Evolutionary conservation across 2,888 invertebrate genomes (phyloP).

Genomic region (Brenthis ino): DNA sequence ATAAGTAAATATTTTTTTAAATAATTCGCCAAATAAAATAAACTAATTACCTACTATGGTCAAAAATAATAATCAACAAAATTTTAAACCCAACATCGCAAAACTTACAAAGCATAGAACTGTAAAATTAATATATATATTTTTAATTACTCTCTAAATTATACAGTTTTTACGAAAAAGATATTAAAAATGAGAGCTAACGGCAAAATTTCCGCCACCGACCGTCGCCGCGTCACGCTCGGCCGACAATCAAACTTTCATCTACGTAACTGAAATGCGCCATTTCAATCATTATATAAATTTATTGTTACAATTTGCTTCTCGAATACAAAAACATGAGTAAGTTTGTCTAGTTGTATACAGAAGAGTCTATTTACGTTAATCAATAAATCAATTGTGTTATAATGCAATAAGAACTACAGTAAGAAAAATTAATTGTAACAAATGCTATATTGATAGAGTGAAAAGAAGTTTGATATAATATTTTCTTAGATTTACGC

Average conservation of each 20-base stretch:
- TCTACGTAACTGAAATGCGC: constrained; percentile 33
- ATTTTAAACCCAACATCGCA: too few species aligned
- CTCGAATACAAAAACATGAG: neutral
- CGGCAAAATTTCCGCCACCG: neutral
- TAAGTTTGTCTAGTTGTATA: neutral
- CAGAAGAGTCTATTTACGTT: too few species aligned
- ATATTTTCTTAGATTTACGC: too few species aligned
- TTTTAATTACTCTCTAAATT: neutral
- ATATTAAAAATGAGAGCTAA: constrained; percentile 9
- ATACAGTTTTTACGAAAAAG: neutral
- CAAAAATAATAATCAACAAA: too few species aligned
- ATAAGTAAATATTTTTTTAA: too few species aligned
- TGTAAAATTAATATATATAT: too few species aligned
- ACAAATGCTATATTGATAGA: neutral
- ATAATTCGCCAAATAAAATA: too few species aligned
- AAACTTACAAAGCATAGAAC: too few species aligned
- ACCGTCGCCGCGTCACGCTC: constrained; percentile 24
- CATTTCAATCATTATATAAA: constrained; percentile 28
- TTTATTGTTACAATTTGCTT: constrained; percentile 4
- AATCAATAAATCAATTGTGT: too few species aligned
- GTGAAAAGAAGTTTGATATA: neutral
- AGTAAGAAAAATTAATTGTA: too few species aligned
- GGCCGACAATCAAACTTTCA: constrained; percentile 32
- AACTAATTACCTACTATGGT: too few species aligned
- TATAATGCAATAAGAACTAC: too few species aligned